These are phyloP conservation scores for Drosophila falleni DNA, from an alignment of 2,888 invertebrate species.

Conservation along the genomic window DNA sequence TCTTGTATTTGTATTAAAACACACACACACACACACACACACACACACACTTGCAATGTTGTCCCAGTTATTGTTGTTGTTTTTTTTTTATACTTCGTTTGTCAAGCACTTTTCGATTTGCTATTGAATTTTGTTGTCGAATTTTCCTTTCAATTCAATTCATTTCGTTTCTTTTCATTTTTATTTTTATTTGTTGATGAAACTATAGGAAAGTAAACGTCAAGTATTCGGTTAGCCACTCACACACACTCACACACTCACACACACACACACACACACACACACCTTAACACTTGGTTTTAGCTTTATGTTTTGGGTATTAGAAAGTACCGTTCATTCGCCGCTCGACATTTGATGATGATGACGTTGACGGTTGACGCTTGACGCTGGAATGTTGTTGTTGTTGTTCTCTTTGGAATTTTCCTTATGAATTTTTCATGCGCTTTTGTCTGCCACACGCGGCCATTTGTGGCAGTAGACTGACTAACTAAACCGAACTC, in stretches of 20 bases:
- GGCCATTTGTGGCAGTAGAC: slow-evolving; percentile 81
- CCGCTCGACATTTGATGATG: slow-evolving; percentile 55
- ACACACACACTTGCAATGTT: slow-evolving; percentile 41
- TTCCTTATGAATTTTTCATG: slow-evolving; percentile 81
- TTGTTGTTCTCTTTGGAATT: slow-evolving; percentile 14
- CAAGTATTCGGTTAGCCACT: slow-evolving; percentile 47
- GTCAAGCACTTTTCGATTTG: slow-evolving; percentile 76
- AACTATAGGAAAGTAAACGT: slow-evolving; percentile 62
- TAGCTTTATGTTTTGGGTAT: slow-evolving; percentile 43
- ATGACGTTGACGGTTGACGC: slow-evolving; percentile 31
- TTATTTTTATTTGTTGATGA: slow-evolving; percentile 17
- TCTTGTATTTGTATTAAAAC: slow-evolving; percentile 52
- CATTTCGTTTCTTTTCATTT: slow-evolving; percentile 31
- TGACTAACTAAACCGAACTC: slow-evolving; percentile 66
- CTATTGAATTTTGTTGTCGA: slow-evolving; percentile 55
- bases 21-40: slow-evolving; percentile 36
- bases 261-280: slow-evolving; percentile 46
- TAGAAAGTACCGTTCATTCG: slow-evolving; percentile 56
- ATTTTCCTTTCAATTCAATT: slow-evolving; percentile 26
- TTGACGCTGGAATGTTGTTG: slow-evolving; percentile 28
- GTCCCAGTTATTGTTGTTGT: slow-evolving; percentile 52
- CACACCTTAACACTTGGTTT: slow-evolving; percentile 39
- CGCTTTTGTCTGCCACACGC: slow-evolving; percentile 82
- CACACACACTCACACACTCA: slow-evolving; percentile 51
- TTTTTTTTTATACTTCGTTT: slow-evolving; percentile 40